Conservation (phyloP, 2,113 vertebrate species). For the Oriolus oriolus region DNA sequence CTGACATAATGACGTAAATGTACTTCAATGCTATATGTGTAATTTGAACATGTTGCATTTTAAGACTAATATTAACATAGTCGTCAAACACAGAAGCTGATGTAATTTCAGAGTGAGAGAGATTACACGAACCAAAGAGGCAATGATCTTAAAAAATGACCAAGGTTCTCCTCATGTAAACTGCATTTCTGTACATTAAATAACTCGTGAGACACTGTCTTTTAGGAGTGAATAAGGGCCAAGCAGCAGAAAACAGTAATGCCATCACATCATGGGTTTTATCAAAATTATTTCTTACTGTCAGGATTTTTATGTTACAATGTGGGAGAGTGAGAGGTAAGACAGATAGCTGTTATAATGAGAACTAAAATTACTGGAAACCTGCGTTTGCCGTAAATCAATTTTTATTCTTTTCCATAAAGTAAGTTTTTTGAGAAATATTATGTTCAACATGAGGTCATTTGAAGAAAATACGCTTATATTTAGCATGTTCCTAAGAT, state of each 20-base stretch:
- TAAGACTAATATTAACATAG: neutral
- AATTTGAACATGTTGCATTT: neutral
- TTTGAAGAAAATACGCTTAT: neutral
- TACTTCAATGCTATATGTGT: neutral
- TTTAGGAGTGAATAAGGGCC: neutral
- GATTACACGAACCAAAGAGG: neutral
- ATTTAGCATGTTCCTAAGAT: neutral
- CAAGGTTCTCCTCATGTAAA: neutral
- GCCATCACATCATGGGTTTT: neutral
- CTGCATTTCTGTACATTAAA: slow-evolving; percentile 11
- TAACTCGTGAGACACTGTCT: neutral
- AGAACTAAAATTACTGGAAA: neutral
- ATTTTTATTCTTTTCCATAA: neutral
- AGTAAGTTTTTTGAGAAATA: neutral
- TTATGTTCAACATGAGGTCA: neutral
- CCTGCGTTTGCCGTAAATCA: neutral
- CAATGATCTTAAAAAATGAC: neutral
- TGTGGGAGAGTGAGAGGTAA: neutral
- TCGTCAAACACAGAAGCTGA: neutral
- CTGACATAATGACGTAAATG: neutral
- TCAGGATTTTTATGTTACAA: neutral
- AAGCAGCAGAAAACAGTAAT: slow-evolving; percentile 16
- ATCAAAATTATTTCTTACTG: neutral
- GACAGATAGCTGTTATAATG: neutral
- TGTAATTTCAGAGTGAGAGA: neutral